phyloP scores from a whole-genome alignment of 2,888 invertebrate genomes.

The Drosophila dives region DNA sequence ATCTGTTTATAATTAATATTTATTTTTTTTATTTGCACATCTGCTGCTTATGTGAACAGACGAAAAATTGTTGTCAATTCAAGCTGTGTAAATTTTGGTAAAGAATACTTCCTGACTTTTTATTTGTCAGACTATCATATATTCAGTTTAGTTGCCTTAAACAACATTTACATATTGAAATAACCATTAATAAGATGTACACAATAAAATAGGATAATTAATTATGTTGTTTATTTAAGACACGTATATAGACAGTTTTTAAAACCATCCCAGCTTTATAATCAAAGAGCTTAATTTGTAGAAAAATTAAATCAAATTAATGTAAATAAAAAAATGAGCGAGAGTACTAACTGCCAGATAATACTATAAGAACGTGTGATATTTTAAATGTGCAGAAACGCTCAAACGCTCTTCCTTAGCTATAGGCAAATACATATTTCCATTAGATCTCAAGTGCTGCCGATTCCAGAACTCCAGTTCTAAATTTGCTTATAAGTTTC shows the following conservation, averaged over 20 bases:
- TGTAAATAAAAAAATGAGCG: not conserved
- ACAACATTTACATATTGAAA: not conserved
- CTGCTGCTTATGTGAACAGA: conserved; percentile 18
- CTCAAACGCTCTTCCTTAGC: not conserved
- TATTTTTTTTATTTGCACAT: conserved; percentile 14
- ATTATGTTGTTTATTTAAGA: not conserved
- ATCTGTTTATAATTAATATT: not conserved
- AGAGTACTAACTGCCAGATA: not conserved
- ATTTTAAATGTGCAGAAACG: not conserved
- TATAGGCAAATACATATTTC: conserved; percentile 4
- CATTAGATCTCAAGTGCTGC: conserved; percentile 19
- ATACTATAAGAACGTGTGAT: not conserved
- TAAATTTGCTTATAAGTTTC: not conserved
- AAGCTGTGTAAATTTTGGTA: conserved; percentile 34
- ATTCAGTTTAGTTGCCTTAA: not conserved
- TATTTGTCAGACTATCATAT: conserved; percentile 17
- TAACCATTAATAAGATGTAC: not conserved
- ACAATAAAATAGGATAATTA: not conserved
- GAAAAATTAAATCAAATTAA: not conserved
- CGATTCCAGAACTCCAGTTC: conserved; percentile 1
- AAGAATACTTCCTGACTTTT: conserved; percentile 25
- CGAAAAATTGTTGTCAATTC: not conserved
- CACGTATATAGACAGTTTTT: not conserved
- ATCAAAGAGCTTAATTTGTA: not conserved
- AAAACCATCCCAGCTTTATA: not conserved